Evolutionary conservation across 2,797 vertebrate species (phyloP).

Genomic region (Chrosomus eos): DNA sequence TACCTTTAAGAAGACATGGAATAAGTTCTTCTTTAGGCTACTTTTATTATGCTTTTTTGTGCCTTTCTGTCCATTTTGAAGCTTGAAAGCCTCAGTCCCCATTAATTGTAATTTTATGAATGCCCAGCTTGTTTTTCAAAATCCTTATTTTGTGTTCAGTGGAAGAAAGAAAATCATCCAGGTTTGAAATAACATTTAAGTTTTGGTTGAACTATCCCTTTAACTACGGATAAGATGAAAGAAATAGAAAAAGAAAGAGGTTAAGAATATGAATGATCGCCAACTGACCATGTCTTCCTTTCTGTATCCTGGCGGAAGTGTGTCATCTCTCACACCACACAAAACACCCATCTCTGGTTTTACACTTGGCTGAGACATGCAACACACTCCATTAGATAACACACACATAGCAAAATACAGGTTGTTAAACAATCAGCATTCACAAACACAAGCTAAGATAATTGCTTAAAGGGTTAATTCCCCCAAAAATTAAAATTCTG

Average conservation of each 20-base stretch:
- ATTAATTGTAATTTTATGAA: not conserved
- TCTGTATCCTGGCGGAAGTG: constrained; percentile 85
- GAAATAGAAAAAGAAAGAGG: not conserved
- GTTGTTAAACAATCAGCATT: constrained; percentile 17
- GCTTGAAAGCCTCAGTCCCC: not conserved
- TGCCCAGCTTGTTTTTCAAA: not conserved
- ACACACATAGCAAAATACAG: constrained; percentile 31
- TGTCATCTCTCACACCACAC: constrained; percentile 85
- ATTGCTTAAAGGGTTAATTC: not conserved
- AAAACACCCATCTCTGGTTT: constrained; percentile 70
- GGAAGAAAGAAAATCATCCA: not conserved
- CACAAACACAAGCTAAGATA: constrained; percentile 20
- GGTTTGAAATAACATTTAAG: not conserved
- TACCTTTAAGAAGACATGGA: not conserved
- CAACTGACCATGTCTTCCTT: constrained; percentile 67
- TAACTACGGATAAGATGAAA: not conserved
- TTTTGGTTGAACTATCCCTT: not conserved
- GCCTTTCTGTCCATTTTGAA: not conserved
- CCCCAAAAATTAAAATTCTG: not conserved
- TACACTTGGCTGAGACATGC: constrained; percentile 64
- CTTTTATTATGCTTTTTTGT: not conserved
- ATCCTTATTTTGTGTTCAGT: not conserved
- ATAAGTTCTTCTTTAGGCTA: not conserved
- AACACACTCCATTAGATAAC: constrained; percentile 43
- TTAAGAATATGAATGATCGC: not conserved